phyloP scores from a whole-genome alignment of 2,113 vertebrate species.

The Myrmophylax atrothorax region DNA sequence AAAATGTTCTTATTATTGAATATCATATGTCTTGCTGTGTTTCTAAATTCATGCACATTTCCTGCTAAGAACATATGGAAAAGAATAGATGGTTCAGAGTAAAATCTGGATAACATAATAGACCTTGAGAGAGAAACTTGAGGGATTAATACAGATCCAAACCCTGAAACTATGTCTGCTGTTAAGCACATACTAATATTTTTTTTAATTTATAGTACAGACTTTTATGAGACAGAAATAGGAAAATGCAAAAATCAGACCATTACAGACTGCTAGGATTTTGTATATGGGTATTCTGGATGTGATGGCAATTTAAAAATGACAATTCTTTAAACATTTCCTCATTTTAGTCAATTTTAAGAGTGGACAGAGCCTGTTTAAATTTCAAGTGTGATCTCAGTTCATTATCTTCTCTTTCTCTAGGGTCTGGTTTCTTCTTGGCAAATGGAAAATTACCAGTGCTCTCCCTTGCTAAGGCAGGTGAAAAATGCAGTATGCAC shows the following conservation, averaged over 20 bases:
- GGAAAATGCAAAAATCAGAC: conserved; percentile 43
- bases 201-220: conserved; percentile 10
- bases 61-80: conserved; percentile 73
- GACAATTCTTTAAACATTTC: not conserved
- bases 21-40: conserved; percentile 68
- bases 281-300: conserved; percentile 9
- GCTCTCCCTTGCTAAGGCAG: accelerated
- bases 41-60: conserved; percentile 71
- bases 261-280: conserved; percentile 7
- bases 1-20: conserved; percentile 65
- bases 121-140: conserved; percentile 61
- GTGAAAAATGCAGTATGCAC: not conserved
- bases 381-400: not conserved
- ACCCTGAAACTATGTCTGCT: conserved; percentile 43
- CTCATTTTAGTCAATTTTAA: not conserved
- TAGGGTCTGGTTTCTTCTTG: not conserved
- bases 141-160: conserved; percentile 61
- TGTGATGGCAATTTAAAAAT: not conserved
- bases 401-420: not conserved
- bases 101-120: conserved; percentile 68
- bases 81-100: conserved; percentile 67
- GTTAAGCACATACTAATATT: conserved; percentile 24
- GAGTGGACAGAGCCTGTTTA: not conserved
- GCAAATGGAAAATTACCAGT: not conserved
- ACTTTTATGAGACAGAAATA: conserved; percentile 40